These are phyloP conservation scores for Okamejei kenojei DNA, from an alignment of 2,797 vertebrate genomes.

Conservation along the genomic window DNA sequence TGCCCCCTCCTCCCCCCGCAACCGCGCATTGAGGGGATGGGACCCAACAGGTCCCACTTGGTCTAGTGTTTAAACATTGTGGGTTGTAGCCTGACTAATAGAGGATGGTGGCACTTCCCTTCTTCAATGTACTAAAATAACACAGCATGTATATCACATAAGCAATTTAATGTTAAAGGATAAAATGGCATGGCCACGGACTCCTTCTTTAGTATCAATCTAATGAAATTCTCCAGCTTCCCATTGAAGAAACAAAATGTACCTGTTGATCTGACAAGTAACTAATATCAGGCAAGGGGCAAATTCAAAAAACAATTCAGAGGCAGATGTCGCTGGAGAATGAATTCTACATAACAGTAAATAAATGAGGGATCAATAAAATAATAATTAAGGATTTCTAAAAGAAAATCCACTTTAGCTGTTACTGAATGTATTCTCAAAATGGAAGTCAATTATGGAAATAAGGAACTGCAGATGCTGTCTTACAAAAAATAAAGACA, in stretches of 20 bases:
- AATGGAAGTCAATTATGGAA: not conserved
- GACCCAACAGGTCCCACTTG: no score
- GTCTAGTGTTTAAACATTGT: not conserved
- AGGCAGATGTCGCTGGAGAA: not conserved
- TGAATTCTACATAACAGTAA: not conserved
- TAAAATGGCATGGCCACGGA: not conserved
- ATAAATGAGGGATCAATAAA: not conserved
- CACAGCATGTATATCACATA: not conserved
- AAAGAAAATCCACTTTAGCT: not conserved
- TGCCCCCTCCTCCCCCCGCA: no score
- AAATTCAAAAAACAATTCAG: not conserved
- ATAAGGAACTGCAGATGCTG: no score
- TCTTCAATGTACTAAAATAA: not conserved
- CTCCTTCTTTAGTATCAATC: slow-evolving; percentile 6
- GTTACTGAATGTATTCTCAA: not conserved
- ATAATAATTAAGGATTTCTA: not conserved
- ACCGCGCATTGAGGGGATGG: no score
- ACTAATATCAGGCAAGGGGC: not conserved
- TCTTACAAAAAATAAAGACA: no score
- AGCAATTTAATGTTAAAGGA: not conserved
- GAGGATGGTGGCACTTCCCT: not conserved
- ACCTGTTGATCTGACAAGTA: not conserved
- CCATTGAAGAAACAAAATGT: not conserved
- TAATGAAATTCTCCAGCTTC: not conserved
- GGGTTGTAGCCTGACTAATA: not conserved